These are phyloP conservation scores for Sebastes steindachneri DNA, from an alignment of 2,797 vertebrate species.

Conservation along the genomic window DNA sequence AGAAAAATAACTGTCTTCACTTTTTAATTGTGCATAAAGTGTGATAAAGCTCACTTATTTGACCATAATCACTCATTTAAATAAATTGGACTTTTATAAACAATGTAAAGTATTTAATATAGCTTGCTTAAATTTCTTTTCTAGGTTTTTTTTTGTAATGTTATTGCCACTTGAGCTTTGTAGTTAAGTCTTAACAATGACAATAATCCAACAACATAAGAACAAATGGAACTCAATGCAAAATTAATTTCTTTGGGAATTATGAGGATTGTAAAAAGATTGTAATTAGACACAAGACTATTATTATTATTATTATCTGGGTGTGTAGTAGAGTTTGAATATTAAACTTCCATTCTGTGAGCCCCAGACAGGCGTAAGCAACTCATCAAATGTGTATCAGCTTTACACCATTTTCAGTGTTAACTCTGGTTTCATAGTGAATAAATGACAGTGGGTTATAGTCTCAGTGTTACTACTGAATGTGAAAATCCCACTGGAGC, in stretches of 20 bases:
- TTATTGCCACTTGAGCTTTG: background rate
- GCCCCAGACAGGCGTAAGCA: background rate
- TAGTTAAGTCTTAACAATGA: background rate
- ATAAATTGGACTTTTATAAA: background rate
- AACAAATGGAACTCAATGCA: background rate
- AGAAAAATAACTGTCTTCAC: background rate
- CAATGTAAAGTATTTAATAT: background rate
- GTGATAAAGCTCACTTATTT: background rate
- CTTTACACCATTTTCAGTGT: conserved; percentile 10
- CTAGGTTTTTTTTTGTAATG: background rate
- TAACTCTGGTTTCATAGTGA: conserved; percentile 7
- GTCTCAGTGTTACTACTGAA: conserved; percentile 30
- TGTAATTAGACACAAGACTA: background rate
- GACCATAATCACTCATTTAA: background rate
- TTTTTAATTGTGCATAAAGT: background rate
- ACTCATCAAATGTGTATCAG: conserved; percentile 28
- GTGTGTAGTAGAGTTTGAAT: background rate
- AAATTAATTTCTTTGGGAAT: background rate
- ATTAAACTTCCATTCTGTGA: background rate
- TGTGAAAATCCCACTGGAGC: conserved; percentile 60
- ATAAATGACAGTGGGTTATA: conserved; percentile 21
- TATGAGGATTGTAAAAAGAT: background rate
- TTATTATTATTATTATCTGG: background rate
- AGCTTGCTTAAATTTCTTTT: background rate
- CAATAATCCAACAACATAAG: background rate